These are phyloP conservation scores for Gouania willdenowi DNA, from an alignment of 2,797 vertebrate genomes.

Conservation along the genomic window DNA sequence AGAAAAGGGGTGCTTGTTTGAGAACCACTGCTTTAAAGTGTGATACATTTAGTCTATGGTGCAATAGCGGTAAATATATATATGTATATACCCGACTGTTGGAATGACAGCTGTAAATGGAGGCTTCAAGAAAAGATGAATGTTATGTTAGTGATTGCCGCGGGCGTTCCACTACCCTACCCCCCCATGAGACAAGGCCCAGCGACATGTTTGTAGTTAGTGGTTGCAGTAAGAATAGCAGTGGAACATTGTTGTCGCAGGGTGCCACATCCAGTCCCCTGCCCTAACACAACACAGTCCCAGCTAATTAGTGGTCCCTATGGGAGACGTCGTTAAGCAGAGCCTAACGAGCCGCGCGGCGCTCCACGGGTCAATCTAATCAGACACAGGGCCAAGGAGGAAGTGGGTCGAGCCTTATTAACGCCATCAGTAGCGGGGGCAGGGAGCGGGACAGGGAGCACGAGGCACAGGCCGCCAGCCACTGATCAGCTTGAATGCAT, in stretches of 20 bases:
- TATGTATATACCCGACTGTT: constrained; percentile 38
- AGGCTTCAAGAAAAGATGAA: constrained; percentile 51
- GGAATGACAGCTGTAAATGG: constrained; percentile 45
- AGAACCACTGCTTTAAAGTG: too few relatives aligned
- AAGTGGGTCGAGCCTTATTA: constrained; percentile 84
- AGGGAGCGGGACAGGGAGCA: constrained; percentile 49
- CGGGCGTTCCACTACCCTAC: constrained; percentile 56
- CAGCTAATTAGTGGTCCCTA: constrained; percentile 83
- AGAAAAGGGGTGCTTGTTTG: too few relatives aligned
- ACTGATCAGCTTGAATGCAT: constrained; percentile 73
- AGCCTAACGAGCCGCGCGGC: constrained; percentile 79
- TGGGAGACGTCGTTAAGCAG: constrained; percentile 82
- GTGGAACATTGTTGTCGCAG: constrained; percentile 59
- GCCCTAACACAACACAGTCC: constrained; percentile 80
- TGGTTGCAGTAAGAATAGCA: constrained; percentile 36
- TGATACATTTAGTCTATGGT: too few relatives aligned
- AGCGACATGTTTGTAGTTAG: constrained; percentile 66
- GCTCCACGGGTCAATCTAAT: constrained; percentile 81
- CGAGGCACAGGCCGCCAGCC: constrained; percentile 51
- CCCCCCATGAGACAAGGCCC: constrained; percentile 40
- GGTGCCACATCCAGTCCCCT: constrained; percentile 66
- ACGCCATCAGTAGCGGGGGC: constrained; percentile 70
- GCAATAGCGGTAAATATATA: constrained; percentile 42
- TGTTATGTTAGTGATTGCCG: constrained; percentile 55
- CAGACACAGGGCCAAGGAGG: constrained; percentile 80